Evolutionary conservation across 2,888 invertebrate species (phyloP), one percentile per base, ranked within the genome.

Genomic region (Bellardia bayeri): DNA sequence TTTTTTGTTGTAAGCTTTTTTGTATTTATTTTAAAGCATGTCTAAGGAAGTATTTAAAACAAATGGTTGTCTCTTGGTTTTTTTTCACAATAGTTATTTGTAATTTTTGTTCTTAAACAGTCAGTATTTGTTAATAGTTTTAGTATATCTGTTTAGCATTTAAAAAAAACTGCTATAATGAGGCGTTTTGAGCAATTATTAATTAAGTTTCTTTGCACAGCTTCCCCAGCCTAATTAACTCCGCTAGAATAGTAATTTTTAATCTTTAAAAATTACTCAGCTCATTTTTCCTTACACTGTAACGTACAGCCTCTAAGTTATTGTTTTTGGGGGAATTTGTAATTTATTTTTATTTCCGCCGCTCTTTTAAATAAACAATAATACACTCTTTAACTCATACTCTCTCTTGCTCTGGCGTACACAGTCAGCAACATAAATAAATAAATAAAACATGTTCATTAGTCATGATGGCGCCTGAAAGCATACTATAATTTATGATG

Each of bases 381-480:
- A 63, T n/a, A n/a, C 51, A 37, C 13, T 7, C 37, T 63, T 56
- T 42, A 45, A 3, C 68, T 13, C n/a, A 13, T n/a, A 68, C 45
- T 58, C 7, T 37, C 37, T 42, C 49, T 72, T 6, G 14, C 14
- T 45, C 42, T 13, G 58, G 23, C 30, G 3, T 3, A 14, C 14
- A 23, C 56, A 23, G 16, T 49, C 4, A 51, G 42, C 13, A 66
- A 40, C 66, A 58, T 71, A 45, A 58, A 58, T 16, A 42, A 3
- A 33, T 45, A 9, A 2, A 45, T 3, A 2, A 72, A 69, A 56
- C 30, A 64, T 56, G 45, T 69, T 86, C 79, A 83, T 83, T 80
- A 83, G 80, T 76, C 86, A 64, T 56, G n/a, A 49, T 64, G 85
- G 85, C 82, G 87, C 87, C 84, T 72, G 40, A 84, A 84, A 82